phyloP scores from a whole-genome alignment of 2,113 vertebrate species.

The Neogobius melanostomus region DNA sequence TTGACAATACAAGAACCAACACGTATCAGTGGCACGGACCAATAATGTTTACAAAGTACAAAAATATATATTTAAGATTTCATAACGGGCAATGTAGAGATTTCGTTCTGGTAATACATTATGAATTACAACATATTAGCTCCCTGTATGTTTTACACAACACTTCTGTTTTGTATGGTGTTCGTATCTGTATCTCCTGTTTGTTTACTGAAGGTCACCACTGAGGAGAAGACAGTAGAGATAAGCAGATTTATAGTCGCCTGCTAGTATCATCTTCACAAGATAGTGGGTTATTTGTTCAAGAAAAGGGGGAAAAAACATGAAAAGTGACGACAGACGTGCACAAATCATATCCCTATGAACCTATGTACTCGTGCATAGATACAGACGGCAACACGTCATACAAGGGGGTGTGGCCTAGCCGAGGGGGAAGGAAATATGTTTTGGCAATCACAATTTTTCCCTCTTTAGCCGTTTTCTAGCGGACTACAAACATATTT shows the following conservation, averaged over 20 bases:
- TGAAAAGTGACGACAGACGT: neutral
- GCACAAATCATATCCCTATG: neutral
- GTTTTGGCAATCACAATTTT: too few species aligned
- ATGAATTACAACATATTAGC: neutral
- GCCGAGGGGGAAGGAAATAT: too few species aligned
- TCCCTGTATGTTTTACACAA: neutral
- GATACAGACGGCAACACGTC: too few species aligned
- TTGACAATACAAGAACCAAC: too few species aligned
- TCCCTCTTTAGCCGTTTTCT: too few species aligned
- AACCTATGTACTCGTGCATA: too few species aligned
- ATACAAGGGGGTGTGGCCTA: too few species aligned
- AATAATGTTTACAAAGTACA: too few species aligned
- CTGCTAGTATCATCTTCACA: slow-evolving; percentile 64
- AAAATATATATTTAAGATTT: too few species aligned
- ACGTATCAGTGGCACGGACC: too few species aligned
- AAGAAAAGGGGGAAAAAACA: slow-evolving; percentile 24
- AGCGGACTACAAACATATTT: too few species aligned
- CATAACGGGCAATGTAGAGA: too few species aligned
- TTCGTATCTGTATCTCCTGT: slow-evolving; percentile 35
- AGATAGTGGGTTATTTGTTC: slow-evolving; percentile 29
- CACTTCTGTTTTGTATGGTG: slow-evolving; percentile 18
- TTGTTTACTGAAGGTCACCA: slow-evolving; percentile 71
- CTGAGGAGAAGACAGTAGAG: slow-evolving; percentile 40
- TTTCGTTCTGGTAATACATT: neutral
- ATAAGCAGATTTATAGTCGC: slow-evolving; percentile 53